Evolutionary conservation across 2,113 vertebrate genomes (phyloP).

Genomic region (Epinephelus lanceolatus): DNA sequence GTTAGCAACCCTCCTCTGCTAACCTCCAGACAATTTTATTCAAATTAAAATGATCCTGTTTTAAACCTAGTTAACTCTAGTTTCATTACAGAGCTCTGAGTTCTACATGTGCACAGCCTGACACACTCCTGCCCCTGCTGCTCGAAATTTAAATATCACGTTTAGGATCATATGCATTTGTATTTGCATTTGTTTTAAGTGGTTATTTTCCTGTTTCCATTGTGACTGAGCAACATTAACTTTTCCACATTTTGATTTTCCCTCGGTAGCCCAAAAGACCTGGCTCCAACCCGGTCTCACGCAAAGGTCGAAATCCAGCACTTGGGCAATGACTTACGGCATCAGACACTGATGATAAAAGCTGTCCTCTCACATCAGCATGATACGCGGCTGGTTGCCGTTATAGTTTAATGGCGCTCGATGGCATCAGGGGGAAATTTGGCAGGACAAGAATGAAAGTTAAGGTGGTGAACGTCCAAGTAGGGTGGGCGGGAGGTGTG

Average conservation of each 20-base stretch:
- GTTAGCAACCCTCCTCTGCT: conserved; percentile 25
- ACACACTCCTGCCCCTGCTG: not conserved
- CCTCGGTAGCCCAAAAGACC: too few species aligned
- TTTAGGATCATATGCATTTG: not conserved
- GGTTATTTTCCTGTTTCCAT: not conserved
- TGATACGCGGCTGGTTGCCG: too few species aligned
- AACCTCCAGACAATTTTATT: not conserved
- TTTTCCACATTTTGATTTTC: not conserved
- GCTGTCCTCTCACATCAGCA: too few species aligned
- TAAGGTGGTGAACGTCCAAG: too few species aligned
- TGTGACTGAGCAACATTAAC: not conserved
- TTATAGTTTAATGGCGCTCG: too few species aligned
- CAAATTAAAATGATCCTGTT: conserved; percentile 9
- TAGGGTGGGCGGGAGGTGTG: too few species aligned
- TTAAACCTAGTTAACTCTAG: not conserved
- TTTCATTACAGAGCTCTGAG: not conserved
- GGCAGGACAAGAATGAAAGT: too few species aligned
- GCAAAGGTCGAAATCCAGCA: too few species aligned
- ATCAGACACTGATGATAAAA: too few species aligned
- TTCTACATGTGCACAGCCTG: not conserved
- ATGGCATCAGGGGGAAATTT: too few species aligned
- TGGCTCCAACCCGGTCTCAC: too few species aligned
- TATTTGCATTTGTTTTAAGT: not conserved
- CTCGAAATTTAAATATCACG: not conserved
- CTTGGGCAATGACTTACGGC: too few species aligned